Percentiles rank a stretch among this genome's conserved stretches.
These are phyloP conservation scores for Podilymbus podiceps DNA, from an alignment of 2,113 vertebrate species.

Conservation along the genomic window DNA sequence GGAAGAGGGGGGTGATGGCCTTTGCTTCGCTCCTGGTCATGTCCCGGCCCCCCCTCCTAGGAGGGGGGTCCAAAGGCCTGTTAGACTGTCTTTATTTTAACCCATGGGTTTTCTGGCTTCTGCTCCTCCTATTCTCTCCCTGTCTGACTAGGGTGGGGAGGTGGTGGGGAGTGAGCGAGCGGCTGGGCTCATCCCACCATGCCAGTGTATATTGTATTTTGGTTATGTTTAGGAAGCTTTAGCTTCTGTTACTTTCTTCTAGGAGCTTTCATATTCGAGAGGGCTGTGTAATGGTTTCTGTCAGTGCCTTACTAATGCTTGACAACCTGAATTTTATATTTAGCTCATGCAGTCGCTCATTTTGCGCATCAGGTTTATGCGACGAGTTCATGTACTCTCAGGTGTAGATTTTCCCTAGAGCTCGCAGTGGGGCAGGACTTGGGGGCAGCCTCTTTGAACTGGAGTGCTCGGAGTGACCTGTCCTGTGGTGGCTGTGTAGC, in stretches of 20 bases:
- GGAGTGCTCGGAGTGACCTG: too few relatives aligned
- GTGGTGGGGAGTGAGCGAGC: background rate
- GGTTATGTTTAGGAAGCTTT: background rate
- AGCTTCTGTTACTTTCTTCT: background rate
- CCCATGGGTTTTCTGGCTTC: background rate
- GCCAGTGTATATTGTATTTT: background rate
- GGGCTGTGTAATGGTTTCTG: background rate
- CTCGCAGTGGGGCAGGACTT: background rate
- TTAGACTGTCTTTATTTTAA: background rate
- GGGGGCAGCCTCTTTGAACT: background rate
- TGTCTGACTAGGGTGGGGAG: accelerated
- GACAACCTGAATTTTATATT: background rate
- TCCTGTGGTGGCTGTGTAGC: background rate
- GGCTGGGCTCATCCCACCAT: background rate
- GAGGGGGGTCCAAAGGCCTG: too few relatives aligned
- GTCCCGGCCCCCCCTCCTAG: too few relatives aligned
- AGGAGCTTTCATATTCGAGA: background rate
- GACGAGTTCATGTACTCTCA: background rate
- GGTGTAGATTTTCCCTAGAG: background rate
- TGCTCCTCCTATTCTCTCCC: background rate
- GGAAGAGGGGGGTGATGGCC: background rate
- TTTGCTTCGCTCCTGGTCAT: background rate
- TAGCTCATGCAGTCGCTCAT: background rate
- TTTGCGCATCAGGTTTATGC: background rate
- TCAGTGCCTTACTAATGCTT: background rate